phyloP scores from a whole-genome alignment of 2,888 invertebrate genomes.

The Chrysolina americana region DNA sequence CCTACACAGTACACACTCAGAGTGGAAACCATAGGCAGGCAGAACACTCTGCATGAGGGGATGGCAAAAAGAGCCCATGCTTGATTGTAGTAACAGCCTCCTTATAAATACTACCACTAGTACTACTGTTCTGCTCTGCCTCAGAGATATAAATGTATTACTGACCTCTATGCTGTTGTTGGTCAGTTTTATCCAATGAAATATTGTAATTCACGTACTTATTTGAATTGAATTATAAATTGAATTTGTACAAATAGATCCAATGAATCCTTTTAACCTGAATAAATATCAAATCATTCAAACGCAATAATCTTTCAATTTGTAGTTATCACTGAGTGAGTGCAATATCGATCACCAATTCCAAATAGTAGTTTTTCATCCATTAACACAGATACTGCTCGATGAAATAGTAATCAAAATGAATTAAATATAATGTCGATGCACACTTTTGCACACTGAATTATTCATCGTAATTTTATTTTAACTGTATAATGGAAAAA shows the following conservation, averaged over 20 bases:
- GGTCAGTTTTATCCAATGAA: no score
- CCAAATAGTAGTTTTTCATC: neutral
- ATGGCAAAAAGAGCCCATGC: no score
- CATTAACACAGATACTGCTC: neutral
- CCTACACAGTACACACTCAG: no score
- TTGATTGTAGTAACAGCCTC: no score
- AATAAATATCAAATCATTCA: neutral
- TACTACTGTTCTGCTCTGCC: no score
- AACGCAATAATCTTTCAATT: neutral
- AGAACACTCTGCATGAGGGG: no score
- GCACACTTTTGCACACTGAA: neutral
- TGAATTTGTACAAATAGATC: neutral
- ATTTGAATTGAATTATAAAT: neutral
- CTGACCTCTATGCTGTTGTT: no score
- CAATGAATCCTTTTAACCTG: neutral
- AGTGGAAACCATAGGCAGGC: no score
- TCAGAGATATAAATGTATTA: no score
- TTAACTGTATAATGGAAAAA: neutral
- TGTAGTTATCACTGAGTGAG: neutral
- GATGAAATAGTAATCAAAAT: neutral
- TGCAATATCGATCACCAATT: neutral
- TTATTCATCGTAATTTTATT: constrained; percentile 4
- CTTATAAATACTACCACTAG: no score
- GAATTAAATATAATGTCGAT: neutral
- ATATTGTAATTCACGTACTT: neutral